A percentile compares a stretch with the other conserved stretches of the same genome.
phyloP scores from a whole-genome alignment of 2,797 vertebrate species.

The Kryptopterus vitreolus region DNA sequence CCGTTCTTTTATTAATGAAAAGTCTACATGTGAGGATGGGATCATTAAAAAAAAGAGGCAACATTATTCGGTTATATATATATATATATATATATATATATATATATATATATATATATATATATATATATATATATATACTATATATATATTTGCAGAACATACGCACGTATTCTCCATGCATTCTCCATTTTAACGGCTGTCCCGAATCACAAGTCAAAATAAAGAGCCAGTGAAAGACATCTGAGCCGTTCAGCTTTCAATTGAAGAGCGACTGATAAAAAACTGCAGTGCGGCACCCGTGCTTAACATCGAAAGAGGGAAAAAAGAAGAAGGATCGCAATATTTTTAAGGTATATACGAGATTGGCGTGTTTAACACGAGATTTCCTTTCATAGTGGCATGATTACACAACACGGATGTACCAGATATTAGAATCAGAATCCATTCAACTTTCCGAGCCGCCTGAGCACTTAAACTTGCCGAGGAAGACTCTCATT shows the following conservation, averaged over 20 bases:
- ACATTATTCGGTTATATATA: neutral
- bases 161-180: neutral
- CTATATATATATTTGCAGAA: too few relatives aligned
- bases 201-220: conserved; percentile 13
- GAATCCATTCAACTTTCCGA: conserved; percentile 9
- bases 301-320: conserved; percentile 63
- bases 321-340: neutral
- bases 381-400: too few relatives aligned
- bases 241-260: conserved; percentile 50
- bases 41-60: neutral
- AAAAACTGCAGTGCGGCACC: conserved; percentile 84
- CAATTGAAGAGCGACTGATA: conserved; percentile 65
- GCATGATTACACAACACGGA: neutral
- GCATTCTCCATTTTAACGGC: conserved; percentile 2
- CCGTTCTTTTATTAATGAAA: conserved; percentile 6
- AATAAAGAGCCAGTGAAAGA: conserved; percentile 8
- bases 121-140: too few relatives aligned
- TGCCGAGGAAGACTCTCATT: neutral
- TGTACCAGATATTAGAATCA: neutral
- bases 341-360: neutral
- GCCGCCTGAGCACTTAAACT: conserved; percentile 1
- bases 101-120: too few relatives aligned
- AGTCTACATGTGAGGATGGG: neutral
- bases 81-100: neutral
- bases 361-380: too few relatives aligned